Conservation (phyloP, 2,797 vertebrate species). For the Vespertilio murinus region DNA sequence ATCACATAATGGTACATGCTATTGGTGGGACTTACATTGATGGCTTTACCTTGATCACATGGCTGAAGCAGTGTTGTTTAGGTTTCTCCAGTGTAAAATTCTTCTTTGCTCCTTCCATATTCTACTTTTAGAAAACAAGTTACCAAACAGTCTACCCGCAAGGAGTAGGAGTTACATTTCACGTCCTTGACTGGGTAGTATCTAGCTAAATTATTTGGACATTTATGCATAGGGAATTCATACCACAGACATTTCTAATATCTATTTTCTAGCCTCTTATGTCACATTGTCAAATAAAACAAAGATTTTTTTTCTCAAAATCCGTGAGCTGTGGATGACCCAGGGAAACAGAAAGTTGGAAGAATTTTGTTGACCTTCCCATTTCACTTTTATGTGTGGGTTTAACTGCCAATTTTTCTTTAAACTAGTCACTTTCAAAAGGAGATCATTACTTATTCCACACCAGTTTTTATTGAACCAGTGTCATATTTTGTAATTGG, state of each 20-base stretch:
- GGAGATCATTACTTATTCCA: background rate
- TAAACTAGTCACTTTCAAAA: background rate
- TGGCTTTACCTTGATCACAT: background rate
- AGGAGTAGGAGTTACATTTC: background rate
- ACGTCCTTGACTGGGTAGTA: background rate
- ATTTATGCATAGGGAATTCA: background rate
- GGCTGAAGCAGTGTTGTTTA: background rate
- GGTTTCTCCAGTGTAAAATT: background rate
- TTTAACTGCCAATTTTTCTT: background rate
- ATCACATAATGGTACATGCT: background rate
- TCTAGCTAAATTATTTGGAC: background rate
- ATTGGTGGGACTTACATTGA: background rate
- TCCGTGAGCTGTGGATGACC: background rate
- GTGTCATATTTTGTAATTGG: background rate
- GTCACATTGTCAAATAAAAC: background rate
- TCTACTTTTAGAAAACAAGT: background rate
- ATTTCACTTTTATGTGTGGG: background rate
- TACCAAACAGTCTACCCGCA: background rate
- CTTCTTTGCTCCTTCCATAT: background rate
- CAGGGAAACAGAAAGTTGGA: background rate
- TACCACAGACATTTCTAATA: background rate
- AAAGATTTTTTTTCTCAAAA: background rate
- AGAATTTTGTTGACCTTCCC: background rate
- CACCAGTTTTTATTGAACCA: background rate
- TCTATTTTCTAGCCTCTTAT: background rate